phyloP scores from a whole-genome alignment of 2,797 vertebrate genomes.

The Anomalospiza imberbis region DNA sequence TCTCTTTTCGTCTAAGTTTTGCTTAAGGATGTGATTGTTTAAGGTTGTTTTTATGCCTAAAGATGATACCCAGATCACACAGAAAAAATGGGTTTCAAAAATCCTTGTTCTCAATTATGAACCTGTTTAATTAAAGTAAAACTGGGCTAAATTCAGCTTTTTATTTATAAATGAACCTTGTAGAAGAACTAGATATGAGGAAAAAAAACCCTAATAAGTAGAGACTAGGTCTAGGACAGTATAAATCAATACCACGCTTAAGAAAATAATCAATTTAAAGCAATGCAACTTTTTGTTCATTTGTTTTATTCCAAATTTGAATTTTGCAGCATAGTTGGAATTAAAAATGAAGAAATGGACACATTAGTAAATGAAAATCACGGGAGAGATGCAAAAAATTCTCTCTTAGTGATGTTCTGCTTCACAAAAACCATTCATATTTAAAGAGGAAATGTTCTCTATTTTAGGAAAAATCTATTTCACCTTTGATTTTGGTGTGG shows the following conservation, averaged over 20 bases:
- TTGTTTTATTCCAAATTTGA: not conserved
- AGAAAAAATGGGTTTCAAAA: not conserved
- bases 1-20: not conserved
- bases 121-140: not conserved
- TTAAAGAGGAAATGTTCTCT: not conserved
- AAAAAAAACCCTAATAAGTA: rapidly evolving
- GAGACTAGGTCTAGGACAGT: not conserved
- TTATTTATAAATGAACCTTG: not conserved
- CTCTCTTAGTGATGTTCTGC: not conserved
- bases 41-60: not conserved
- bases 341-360: not conserved
- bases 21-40: not conserved
- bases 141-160: not conserved
- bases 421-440: not conserved
- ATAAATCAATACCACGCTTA: not conserved
- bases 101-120: not conserved
- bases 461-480: not conserved
- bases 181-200: not conserved
- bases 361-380: rapidly evolving
- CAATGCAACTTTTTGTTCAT: rapidly evolving
- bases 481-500: not conserved
- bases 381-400: not conserved
- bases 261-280: not conserved
- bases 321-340: not conserved
- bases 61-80: too few species aligned